These are phyloP conservation scores for Amphibalanus amphitrite DNA, from an alignment of 1,140 invertebrate genomes.

Conservation along the genomic window DNA sequence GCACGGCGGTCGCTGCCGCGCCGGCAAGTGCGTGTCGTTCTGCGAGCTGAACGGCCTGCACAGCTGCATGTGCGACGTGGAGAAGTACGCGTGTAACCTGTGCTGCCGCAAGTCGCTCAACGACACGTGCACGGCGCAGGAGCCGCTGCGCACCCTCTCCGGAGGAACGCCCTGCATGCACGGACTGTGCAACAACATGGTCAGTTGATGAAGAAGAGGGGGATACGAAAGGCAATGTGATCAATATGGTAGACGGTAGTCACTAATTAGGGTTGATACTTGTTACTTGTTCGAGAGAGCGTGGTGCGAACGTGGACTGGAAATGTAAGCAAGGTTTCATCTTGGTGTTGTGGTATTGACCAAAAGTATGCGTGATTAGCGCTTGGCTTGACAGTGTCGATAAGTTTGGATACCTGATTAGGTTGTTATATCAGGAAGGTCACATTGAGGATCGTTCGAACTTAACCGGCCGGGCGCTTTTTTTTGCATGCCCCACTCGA, in stretches of 20 bases:
- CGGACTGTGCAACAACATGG: slow-evolving; percentile 75
- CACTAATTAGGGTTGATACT: too few relatives aligned
- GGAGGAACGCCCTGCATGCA: slow-evolving; percentile 90
- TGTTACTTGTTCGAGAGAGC: too few relatives aligned
- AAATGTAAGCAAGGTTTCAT: too few relatives aligned
- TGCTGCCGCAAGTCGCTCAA: slow-evolving; percentile 80
- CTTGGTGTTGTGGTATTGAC: neutral
- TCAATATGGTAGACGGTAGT: too few relatives aligned
- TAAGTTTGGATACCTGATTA: too few relatives aligned
- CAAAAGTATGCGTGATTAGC: neutral
- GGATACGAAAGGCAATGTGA: too few relatives aligned
- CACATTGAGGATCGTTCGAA: too few relatives aligned
- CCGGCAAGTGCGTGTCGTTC: slow-evolving; percentile 74
- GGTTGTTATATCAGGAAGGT: too few relatives aligned
- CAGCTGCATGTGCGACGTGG: slow-evolving; percentile 87
- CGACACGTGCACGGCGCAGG: slow-evolving; percentile 75
- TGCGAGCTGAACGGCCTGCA: slow-evolving; percentile 80
- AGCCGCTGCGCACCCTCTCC: slow-evolving; percentile 44
- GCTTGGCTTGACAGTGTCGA: too few relatives aligned
- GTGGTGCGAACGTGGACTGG: too few relatives aligned
- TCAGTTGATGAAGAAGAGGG: neutral
- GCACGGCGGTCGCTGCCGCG: slow-evolving; percentile 66
- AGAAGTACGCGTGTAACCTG: slow-evolving; percentile 62
- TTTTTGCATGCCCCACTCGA: too few relatives aligned
- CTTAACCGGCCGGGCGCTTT: too few relatives aligned